Conservation (phyloP, 2,113 vertebrate genomes). For the Mugil cephalus region DNA sequence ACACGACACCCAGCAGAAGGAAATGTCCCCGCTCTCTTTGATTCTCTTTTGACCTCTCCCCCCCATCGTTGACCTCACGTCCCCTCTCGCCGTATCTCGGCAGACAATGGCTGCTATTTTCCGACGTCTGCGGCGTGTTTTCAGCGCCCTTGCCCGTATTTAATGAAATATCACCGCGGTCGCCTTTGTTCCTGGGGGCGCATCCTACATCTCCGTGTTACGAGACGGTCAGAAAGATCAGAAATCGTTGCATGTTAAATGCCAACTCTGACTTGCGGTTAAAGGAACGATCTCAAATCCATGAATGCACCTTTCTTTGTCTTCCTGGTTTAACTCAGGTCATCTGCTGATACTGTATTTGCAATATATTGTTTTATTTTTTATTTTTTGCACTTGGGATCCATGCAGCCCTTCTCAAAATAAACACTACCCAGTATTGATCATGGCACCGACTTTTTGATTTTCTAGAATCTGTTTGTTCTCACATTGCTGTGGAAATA, state of each 20-base stretch:
- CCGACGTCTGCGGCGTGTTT: slow-evolving; percentile 21
- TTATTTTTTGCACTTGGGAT: not conserved
- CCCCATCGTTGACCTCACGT: slow-evolving; percentile 8
- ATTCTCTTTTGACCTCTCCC: slow-evolving; percentile 8
- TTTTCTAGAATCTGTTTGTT: not conserved
- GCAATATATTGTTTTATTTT: no score
- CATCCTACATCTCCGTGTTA: slow-evolving; percentile 8
- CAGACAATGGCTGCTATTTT: slow-evolving; percentile 28
- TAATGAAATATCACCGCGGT: slow-evolving; percentile 10
- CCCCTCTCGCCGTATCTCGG: slow-evolving; percentile 17
- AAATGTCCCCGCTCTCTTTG: not conserved
- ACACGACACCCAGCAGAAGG: slow-evolving; percentile 4
- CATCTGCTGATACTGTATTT: not conserved
- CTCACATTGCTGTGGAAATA: slow-evolving; percentile 5
- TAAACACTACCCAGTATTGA: not conserved
- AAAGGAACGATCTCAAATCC: not conserved
- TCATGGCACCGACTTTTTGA: not conserved
- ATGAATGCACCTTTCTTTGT: not conserved
- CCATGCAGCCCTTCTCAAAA: not conserved
- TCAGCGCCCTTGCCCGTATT: slow-evolving; percentile 11
- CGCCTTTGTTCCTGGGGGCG: slow-evolving; percentile 24
- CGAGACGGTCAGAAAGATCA: not conserved
- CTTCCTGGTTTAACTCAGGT: not conserved
- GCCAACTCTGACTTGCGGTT: not conserved
- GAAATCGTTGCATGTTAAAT: no score